A percentile compares a stretch with the other conserved stretches of the same genome.
phyloP scores from a whole-genome alignment of 2,797 vertebrate genomes.

The Adrianichthys oophorus region DNA sequence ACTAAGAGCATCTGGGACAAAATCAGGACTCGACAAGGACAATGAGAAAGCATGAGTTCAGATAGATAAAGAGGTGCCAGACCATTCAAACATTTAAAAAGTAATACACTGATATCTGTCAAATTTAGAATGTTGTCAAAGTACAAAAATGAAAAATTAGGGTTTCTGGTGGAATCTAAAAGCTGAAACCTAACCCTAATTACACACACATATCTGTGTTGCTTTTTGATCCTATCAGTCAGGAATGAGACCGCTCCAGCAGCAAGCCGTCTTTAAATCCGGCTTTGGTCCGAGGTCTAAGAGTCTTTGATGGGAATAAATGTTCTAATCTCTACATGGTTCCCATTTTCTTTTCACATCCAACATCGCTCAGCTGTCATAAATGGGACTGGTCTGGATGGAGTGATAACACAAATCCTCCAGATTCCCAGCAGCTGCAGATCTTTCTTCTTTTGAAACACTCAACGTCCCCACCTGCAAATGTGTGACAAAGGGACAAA shows the following conservation, averaged over 20 bases:
- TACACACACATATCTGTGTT: too few relatives aligned
- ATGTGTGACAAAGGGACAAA: too few relatives aligned
- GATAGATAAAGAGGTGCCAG: too few relatives aligned
- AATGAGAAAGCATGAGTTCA: too few relatives aligned
- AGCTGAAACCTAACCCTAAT: too few relatives aligned
- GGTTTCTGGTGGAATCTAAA: too few relatives aligned
- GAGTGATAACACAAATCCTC: constrained; percentile 51
- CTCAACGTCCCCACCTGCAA: constrained; percentile 1
- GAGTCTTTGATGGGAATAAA: constrained; percentile 40
- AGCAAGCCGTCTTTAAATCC: constrained; percentile 50
- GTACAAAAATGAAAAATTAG: too few relatives aligned
- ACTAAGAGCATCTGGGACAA: too few relatives aligned
- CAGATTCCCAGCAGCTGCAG: constrained; percentile 79
- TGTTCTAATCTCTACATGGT: constrained; percentile 63
- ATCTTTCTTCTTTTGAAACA: constrained; percentile 38
- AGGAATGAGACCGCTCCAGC: constrained; percentile 22
- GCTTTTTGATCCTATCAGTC: constrained; percentile 54
- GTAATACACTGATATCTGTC: too few relatives aligned
- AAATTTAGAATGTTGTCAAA: too few relatives aligned
- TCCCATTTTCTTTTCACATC: constrained; percentile 60
- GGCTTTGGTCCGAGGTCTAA: constrained; percentile 52
- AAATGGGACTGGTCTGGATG: constrained; percentile 70
- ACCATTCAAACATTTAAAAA: too few relatives aligned
- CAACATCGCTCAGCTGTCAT: constrained; percentile 47
- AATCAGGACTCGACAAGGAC: too few relatives aligned